Conservation (phyloP, 35 echinoderm and acorn worm species). For the Hemicentrotus pulcherrimus region DNA sequence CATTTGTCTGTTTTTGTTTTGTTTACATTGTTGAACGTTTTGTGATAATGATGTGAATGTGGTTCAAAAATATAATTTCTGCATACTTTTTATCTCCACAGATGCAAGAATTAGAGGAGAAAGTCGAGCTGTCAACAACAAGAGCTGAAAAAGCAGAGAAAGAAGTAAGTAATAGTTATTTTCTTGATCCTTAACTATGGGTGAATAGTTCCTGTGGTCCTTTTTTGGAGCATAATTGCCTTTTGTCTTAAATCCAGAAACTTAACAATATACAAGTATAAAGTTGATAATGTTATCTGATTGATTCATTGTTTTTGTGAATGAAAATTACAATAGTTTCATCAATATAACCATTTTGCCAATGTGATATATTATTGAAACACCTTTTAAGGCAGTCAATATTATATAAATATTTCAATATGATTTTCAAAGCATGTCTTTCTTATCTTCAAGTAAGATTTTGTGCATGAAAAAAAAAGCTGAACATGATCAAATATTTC, state of each 20-base stretch:
- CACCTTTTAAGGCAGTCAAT: neutral
- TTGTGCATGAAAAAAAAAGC: neutral
- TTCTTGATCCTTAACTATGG: too few relatives aligned
- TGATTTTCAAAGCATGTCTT: neutral
- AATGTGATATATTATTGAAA: neutral
- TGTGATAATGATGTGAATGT: neutral
- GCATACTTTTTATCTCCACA: neutral
- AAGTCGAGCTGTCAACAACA: neutral
- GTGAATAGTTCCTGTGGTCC: neutral
- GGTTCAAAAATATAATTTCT: neutral
- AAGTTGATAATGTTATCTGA: too few relatives aligned
- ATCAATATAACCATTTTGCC: neutral
- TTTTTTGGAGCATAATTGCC: neutral
- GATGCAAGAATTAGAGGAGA: constrained; percentile 33
- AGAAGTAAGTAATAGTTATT: neutral
- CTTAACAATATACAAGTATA: too few relatives aligned
- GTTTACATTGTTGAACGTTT: neutral
- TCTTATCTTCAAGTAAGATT: too few relatives aligned
- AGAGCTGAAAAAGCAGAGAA: constrained; percentile 31
- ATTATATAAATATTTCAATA: neutral
- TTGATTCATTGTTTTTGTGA: too few relatives aligned
- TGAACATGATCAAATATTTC: neutral
- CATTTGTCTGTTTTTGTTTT: neutral
- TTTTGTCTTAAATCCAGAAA: neutral
- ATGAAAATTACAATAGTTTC: neutral